Evolutionary conservation across 2,113 vertebrate species (phyloP).

Genomic region (Oenanthe oenanthe): DNA sequence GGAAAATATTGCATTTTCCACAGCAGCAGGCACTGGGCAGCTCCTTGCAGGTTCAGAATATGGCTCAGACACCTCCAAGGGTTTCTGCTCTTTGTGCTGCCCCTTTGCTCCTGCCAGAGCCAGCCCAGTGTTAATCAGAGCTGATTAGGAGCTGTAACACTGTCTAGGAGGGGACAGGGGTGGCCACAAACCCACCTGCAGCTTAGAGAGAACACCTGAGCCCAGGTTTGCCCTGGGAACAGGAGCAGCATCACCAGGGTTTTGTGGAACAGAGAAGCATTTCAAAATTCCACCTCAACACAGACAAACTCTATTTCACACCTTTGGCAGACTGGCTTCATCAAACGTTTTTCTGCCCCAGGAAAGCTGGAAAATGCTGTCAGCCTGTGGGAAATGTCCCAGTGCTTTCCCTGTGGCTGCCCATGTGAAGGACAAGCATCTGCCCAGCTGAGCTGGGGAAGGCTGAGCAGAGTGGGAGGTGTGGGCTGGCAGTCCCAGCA

Average conservation of each 20-base stretch:
- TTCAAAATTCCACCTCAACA: background rate
- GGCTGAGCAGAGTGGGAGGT: background rate
- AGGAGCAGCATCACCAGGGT: rapidly evolving
- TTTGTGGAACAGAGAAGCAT: background rate
- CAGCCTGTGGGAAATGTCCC: background rate
- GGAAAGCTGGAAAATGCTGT: background rate
- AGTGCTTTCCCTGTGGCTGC: background rate
- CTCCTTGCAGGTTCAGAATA: background rate
- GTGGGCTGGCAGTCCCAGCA: rapidly evolving
- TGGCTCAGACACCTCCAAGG: background rate
- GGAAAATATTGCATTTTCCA: background rate
- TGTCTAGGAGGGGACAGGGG: background rate
- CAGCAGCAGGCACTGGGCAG: background rate
- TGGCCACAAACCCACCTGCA: background rate
- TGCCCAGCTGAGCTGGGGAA: background rate
- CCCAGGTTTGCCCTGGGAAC: background rate
- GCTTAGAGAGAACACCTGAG: background rate
- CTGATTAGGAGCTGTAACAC: background rate
- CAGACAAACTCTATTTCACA: background rate
- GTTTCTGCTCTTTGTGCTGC: background rate
- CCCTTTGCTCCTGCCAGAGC: background rate
- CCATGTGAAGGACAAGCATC: background rate
- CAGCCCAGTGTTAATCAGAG: background rate
- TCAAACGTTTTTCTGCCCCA: background rate
- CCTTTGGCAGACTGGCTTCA: background rate